These are phyloP conservation scores for Apostichopus leukothele DNA, from an alignment of 53 echinoderm and acorn worm species.

Conservation along the genomic window DNA sequence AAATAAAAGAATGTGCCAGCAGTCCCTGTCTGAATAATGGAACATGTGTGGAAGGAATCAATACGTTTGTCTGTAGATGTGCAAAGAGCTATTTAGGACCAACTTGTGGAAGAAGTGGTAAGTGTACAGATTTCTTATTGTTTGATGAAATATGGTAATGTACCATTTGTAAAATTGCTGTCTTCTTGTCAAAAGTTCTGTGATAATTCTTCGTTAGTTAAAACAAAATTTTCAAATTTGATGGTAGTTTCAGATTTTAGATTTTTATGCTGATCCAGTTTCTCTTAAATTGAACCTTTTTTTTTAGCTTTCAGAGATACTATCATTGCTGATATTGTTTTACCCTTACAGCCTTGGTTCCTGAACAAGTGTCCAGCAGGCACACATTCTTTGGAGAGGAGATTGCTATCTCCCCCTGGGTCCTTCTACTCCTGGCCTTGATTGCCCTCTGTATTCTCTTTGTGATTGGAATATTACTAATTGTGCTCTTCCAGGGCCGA, in stretches of 20 bases:
- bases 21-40: constrained; percentile 28
- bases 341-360: not conserved
- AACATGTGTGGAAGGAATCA: constrained; percentile 34
- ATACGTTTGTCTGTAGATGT: constrained; percentile 26
- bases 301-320: too few relatives aligned
- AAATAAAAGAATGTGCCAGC: constrained; percentile 20
- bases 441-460: constrained; percentile 74
- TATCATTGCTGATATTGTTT: too few relatives aligned
- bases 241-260: too few relatives aligned
- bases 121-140: not conserved
- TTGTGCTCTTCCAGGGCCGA: constrained; percentile 52
- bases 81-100: constrained; percentile 15
- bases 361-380: not conserved
- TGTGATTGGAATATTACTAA: constrained; percentile 62
- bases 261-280: too few relatives aligned
- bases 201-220: not conserved
- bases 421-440: constrained; percentile 65
- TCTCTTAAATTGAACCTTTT: too few relatives aligned
- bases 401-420: constrained; percentile 77
- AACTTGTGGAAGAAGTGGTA: constrained; percentile 25
- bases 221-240: too few relatives aligned
- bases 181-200: too few relatives aligned
- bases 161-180: too few relatives aligned
- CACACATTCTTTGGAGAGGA: constrained; percentile 71
- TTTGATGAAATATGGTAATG: too few relatives aligned